A percentile compares a stretch with the other conserved stretches of the same genome.
Evolutionary conservation across 2,888 invertebrate genomes (phyloP).

Genomic region (Incurvaria masculella): DNA sequence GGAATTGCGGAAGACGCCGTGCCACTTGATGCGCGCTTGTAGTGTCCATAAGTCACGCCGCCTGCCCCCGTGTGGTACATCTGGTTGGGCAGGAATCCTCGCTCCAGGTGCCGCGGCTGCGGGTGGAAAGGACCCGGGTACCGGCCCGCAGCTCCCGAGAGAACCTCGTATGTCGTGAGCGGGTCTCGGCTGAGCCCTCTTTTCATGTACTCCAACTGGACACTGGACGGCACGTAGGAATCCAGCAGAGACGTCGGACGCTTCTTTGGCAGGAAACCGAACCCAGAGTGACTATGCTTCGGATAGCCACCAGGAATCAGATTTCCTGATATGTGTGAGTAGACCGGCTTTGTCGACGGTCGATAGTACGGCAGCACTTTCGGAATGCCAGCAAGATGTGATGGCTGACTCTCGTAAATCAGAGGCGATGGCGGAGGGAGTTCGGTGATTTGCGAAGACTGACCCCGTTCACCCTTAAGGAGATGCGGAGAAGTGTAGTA

Average conservation of each 20-base stretch:
- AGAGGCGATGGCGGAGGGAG: conserved; percentile 38
- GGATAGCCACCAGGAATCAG: conserved; percentile 23
- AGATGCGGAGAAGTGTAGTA: conserved; percentile 36
- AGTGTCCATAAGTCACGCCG: conserved; percentile 42
- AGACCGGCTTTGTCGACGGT: conserved; percentile 36
- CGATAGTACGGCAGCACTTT: conserved; percentile 39
- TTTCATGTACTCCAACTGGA: conserved; percentile 48
- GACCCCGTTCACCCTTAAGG: conserved; percentile 30
- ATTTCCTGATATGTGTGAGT: conserved; percentile 25
- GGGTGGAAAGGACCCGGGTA: conserved; percentile 23
- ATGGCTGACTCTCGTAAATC: conserved; percentile 29
- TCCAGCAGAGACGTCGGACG: conserved; percentile 54
- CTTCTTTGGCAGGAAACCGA: conserved; percentile 28
- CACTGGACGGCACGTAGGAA: conserved; percentile 58
- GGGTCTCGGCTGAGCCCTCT: conserved; percentile 44
- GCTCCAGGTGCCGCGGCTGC: conserved; percentile 29
- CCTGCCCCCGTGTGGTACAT: conserved; percentile 47
- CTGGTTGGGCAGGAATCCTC: conserved; percentile 50
- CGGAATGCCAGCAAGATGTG: conserved; percentile 39
- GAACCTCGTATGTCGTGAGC: conserved; percentile 37
- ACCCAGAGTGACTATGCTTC: conserved; percentile 26
- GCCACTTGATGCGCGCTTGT: conserved; percentile 42
- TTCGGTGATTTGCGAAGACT: conserved; percentile 25
- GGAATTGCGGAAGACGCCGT: conserved; percentile 25
- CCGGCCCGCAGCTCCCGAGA: conserved; percentile 34